These are phyloP conservation scores for Mobula birostris DNA, from an alignment of 2,113 vertebrate genomes.

Conservation along the genomic window DNA sequence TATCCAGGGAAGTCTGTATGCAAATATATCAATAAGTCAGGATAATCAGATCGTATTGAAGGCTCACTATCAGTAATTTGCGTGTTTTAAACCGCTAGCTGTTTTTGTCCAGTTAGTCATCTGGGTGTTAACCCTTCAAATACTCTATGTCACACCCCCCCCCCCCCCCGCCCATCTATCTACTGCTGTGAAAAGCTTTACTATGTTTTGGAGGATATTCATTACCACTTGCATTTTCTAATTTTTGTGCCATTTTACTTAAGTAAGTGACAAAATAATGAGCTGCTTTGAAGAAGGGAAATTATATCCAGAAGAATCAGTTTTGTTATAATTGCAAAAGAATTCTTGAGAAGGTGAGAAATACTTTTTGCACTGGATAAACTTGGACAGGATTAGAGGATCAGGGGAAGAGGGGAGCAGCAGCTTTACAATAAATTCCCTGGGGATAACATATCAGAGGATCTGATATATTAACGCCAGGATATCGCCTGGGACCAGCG, in stretches of 20 bases:
- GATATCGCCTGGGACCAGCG: too few relatives aligned
- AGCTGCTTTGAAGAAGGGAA: neutral
- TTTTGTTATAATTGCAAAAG: neutral
- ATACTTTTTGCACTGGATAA: neutral
- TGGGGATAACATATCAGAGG: too few relatives aligned
- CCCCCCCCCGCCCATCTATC: neutral
- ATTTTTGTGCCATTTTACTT: neutral
- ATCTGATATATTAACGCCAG: too few relatives aligned
- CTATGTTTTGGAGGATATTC: neutral
- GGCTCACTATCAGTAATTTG: neutral
- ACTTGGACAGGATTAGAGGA: too few relatives aligned
- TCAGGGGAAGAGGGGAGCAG: too few relatives aligned
- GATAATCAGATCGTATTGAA: neutral
- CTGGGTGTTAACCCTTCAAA: slow-evolving; percentile 4
- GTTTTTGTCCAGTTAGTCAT: neutral
- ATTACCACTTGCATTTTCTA: neutral
- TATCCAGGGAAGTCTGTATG: slow-evolving; percentile 29
- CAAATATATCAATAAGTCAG: slow-evolving; percentile 44
- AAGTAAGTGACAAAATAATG: neutral
- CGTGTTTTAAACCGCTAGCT: neutral
- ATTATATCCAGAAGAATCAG: neutral
- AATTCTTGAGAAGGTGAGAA: neutral
- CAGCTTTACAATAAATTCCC: too few relatives aligned
- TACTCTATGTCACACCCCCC: neutral
- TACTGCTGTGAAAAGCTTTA: neutral